Conservation (phyloP, 2,113 vertebrate species). For the Suricata suricatta region DNA sequence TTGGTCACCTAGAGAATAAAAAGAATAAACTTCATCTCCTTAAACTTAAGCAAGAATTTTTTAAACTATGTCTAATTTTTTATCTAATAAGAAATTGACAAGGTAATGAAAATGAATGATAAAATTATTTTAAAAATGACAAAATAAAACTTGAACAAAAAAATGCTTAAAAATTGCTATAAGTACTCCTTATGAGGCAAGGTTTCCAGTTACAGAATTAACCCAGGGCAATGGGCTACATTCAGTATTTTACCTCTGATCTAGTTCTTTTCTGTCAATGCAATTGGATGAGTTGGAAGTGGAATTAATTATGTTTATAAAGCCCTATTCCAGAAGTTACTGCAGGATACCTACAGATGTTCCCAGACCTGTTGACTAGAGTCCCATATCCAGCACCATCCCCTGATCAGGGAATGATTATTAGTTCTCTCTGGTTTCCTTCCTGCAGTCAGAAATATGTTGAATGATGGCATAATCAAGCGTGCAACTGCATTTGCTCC, state of each 20-base stretch:
- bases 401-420: constrained; percentile 32
- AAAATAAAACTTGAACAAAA: background rate
- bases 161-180: background rate
- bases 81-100: background rate
- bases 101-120: background rate
- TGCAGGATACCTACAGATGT: constrained; percentile 25
- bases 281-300: background rate
- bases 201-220: background rate
- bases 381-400: background rate
- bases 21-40: background rate
- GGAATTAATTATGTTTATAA: background rate
- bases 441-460: constrained; percentile 9
- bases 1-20: background rate
- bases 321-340: background rate
- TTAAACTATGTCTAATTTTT: constrained; percentile 4
- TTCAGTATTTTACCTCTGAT: background rate
- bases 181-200: constrained; percentile 5
- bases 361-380: constrained; percentile 31
- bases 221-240: background rate
- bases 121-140: background rate
- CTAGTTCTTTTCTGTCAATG: background rate
- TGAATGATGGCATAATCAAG: background rate
- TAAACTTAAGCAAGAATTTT: constrained; percentile 1
- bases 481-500: background rate
- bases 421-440: constrained; percentile 13